Evolutionary conservation across 2,113 vertebrate genomes (phyloP), one percentile per base, ranked within the genome.

Genomic region (Neofelis nebulosa): DNA sequence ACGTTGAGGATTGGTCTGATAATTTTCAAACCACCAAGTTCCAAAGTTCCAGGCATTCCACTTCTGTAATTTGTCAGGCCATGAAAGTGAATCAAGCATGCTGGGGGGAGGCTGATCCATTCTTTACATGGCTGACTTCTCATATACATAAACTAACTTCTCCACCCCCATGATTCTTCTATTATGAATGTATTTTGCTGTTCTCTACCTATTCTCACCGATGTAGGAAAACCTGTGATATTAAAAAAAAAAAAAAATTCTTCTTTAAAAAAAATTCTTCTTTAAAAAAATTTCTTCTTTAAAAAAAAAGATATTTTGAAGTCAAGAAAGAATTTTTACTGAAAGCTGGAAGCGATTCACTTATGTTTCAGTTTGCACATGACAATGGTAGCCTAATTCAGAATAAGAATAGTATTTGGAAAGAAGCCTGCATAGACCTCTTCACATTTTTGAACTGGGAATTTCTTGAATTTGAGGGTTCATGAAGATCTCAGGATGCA

Each of bases 391-490:
- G 36, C 9, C 29, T 25, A 19, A 73, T 61, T 85, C 57, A 79
- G 76, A 96, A 31, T 48, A 61, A 97, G 13, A 23, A 52, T 3
- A 27, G 13, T 45, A 13, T 61, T 87, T 29, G 23, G n/a, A 52
- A 94, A 36, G 15, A 94, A 78, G 55, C 63, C 7, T 87, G 2
- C 13, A 86, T 25, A 94, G 61, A 79, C 4, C 9, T 74, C 27
- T 81, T 7, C 48, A 3, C 25, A 33, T 7, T 76, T 89, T 57
- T 87, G 71, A 78, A 92, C 45, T 27, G 31, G 65, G 45, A 33
- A 84, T 94, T 94, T 96, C 85, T 91, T 73, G 13, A 94, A 84
- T 85, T 95, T 93, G 45, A 80, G 69, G 36, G 23, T 92, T 94
- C 65, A 45, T 48, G 27, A 97, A 21, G 21, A 89, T 65, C 31